phyloP scores from a whole-genome alignment of 2,113 vertebrate genomes.

The Malurus melanocephalus region DNA sequence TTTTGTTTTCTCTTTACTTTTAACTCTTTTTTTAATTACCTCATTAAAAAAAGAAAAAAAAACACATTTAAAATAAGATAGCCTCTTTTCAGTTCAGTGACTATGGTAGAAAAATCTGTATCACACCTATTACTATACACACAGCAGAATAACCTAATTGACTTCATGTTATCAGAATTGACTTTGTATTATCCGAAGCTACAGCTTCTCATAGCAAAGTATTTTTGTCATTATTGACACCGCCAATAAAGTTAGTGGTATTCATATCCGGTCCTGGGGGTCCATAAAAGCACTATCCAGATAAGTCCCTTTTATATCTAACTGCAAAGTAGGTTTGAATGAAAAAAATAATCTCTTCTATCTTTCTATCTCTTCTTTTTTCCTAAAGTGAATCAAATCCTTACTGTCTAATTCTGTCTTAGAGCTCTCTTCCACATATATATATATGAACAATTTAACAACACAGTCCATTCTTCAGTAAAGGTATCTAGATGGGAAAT shows the following conservation, averaged over 20 bases:
- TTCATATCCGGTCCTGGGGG: fast-evolving
- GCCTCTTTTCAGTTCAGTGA: background rate
- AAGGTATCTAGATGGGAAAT: background rate
- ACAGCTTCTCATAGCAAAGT: background rate
- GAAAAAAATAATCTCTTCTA: background rate
- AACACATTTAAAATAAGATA: background rate
- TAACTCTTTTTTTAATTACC: background rate
- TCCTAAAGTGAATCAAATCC: background rate
- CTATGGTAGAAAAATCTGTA: background rate
- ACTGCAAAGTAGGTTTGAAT: background rate
- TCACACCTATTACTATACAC: background rate
- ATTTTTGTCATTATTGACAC: background rate
- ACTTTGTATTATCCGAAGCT: background rate
- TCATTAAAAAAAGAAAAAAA: background rate
- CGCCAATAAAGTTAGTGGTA: background rate
- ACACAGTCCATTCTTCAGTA: background rate
- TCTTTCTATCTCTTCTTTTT: background rate
- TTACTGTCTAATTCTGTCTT: background rate
- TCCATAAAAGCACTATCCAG: background rate
- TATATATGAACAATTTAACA: background rate
- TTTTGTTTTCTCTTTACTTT: background rate
- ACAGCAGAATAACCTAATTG: background rate
- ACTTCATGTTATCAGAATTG: background rate
- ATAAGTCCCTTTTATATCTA: background rate
- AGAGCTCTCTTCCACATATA: background rate